Conservation (phyloP, 2,888 invertebrate genomes). For the Heliconius cydno region DNA sequence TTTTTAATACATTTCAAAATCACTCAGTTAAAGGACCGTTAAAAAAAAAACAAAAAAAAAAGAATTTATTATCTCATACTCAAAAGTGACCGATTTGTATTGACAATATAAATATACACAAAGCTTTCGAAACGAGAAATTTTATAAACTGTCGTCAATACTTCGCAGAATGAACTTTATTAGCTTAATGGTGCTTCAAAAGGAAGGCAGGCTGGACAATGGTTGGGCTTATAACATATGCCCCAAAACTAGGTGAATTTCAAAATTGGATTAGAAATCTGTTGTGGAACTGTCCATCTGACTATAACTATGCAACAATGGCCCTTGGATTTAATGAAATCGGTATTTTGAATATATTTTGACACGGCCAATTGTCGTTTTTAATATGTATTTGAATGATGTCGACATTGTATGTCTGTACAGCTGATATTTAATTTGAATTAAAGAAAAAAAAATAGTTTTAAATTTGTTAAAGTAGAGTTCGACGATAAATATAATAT, state of each 20-base stretch:
- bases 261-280: slow-evolving; percentile 78
- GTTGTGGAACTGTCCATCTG: slow-evolving; percentile 65
- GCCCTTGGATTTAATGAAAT: slow-evolving; percentile 63
- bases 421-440: slow-evolving; percentile 2
- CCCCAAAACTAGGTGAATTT: slow-evolving; percentile 64
- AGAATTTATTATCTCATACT: slow-evolving; percentile 57
- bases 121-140: slow-evolving; percentile 60
- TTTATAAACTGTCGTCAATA: slow-evolving; percentile 75
- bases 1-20: background rate
- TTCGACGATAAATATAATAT: too few relatives aligned
- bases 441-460: background rate
- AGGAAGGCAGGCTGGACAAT: slow-evolving; percentile 66
- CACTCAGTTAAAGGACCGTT: slow-evolving; percentile 22
- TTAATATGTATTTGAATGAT: slow-evolving; percentile 8
- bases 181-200: slow-evolving; percentile 63
- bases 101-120: slow-evolving; percentile 45
- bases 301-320: slow-evolving; percentile 60
- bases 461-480: too few relatives aligned
- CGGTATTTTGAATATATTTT: slow-evolving; percentile 64
- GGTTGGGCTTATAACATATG: slow-evolving; percentile 70
- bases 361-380: slow-evolving; percentile 53
- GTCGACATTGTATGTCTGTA: background rate
- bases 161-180: slow-evolving; percentile 61
- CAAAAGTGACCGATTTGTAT: slow-evolving; percentile 58
- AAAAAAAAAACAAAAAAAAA: slow-evolving; percentile 18